Base-by-base conservation (phyloP, 2,113 vertebrate genomes). In the Poeciliopsis retropinna region DNA sequence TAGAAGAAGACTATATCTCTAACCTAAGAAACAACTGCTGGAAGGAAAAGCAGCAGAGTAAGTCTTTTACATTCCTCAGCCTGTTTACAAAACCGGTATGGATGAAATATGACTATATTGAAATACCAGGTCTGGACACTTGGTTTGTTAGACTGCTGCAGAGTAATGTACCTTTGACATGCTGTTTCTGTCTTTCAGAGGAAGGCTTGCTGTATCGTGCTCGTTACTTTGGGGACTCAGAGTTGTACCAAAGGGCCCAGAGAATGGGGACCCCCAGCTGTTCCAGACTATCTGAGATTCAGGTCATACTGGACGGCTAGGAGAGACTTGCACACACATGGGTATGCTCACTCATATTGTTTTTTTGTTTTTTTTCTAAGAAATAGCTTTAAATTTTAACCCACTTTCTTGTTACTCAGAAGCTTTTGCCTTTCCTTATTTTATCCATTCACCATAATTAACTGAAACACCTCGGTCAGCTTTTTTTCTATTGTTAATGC, bases 41-140 rank as follows among this genome's bases (percentile, higher is more conserved):
- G 98, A 98, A 97, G 80, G 98, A 99, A 88, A 97, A 97, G 81
- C 97, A 99, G 83, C 97, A 98, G 87, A 99, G 98, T 99, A 94
- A 95, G 98, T 93, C 29, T 37, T 15, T 65, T 37, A 34, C 31
- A 25, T 54, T 54, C 31, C 25, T 2, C 22, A 31, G 29, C 12
- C 4, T 28, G 29, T 61, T 27, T 15, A 63, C 61, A 19, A 63
- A 30, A 17, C 29, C 39, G 19, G 17, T 37, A 12, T 64, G 11
- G 12, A 14, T 65, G 22, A 4, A 37, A 65, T 37, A 12, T 32
- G 11, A n/a, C 12, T 1, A 65, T 65, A 39, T 65, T 65, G 6
- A 65, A 30, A 34, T 64, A 11, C 51, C 11, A 57, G 1, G 3
- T 57, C 9, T n/a, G 19, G 25, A n/a, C 51, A 57, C 8, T n/a